Base-by-base conservation (phyloP, 2,797 vertebrate species). In the Acipenser transmontanus region DNA sequence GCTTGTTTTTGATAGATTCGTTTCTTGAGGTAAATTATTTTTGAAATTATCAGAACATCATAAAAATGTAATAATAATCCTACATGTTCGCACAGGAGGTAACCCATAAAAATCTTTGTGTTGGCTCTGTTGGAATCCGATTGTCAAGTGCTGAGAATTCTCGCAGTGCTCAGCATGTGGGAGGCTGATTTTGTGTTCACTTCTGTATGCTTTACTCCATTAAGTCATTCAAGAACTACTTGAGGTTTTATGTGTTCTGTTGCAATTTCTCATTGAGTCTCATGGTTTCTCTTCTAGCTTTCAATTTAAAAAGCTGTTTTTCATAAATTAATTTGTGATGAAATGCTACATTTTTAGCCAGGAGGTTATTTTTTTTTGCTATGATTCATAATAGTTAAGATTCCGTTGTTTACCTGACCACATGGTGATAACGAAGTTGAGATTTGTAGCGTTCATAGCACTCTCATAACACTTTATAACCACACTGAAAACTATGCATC, bases 1-100 rank as follows among this genome's bases (percentile, higher is more conserved):
- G 50, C 54, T 20, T 66, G 61, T 64, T 61, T 66, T 71, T 50
- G 47, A 68, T 68, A 13, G 64, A 61, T 49, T 66, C 11, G 3
- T 62, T 12, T 12, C 54, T 61, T 13, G 20, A 10, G 20, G 60
- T 59, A 69, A 67, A 72, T 70, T 60, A 50, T 34, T 50, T 71
- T 66, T 63, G 51, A 50, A 73, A 67, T 14, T 8, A 61, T 54
- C 69, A 56, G 52, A 61, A 50, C 34, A 66, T 54, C n/a, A 66
- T 64, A 62, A 60, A 67, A 64, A 13, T 50, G 62, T 71, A 56
- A 66, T 61, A 63, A 48, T 63, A 56, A 67, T 69, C 47, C 17
- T 56, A 64, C 17, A 62, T 56, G 14, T 9, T 7, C 6, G 12
- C 59, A 61, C 10, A 17, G 62, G 56, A 63, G 47, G 56, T 6